phyloP scores from a whole-genome alignment of 92 coral and sea anemone genomes.

The Palythoa heliodiscus region DNA sequence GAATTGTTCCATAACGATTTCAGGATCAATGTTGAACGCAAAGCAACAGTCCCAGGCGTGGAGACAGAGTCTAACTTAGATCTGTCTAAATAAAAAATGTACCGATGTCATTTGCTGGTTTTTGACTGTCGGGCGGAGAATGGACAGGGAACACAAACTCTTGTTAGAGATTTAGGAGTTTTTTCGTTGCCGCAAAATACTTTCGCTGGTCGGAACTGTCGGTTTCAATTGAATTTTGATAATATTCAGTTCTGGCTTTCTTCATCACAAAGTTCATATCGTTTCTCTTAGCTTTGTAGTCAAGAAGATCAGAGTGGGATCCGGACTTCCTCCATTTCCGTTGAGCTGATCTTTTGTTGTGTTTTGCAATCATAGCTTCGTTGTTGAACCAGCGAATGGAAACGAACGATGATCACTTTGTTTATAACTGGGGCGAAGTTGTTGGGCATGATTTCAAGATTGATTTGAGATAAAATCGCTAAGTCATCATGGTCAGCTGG shows the following conservation, averaged over 20 bases:
- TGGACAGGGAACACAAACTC: conserved; percentile 27
- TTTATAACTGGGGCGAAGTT: conserved; percentile 33
- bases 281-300: conserved; percentile 36
- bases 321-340: conserved; percentile 38
- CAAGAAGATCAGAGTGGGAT: conserved; percentile 32
- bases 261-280: conserved; percentile 34
- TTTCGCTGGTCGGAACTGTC: conserved; percentile 34
- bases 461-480: neutral
- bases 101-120: conserved; percentile 25
- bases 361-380: conserved; percentile 27
- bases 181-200: conserved; percentile 13
- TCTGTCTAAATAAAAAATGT: neutral
- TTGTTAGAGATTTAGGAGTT: conserved; percentile 37
- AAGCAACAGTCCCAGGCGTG: too few relatives aligned
- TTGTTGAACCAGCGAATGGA: conserved; percentile 32
- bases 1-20: too few relatives aligned
- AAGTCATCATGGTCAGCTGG: conserved; percentile 9
- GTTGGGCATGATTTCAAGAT: conserved; percentile 7
- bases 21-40: too few relatives aligned
- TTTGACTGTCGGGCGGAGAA: conserved; percentile 16
- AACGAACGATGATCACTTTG: conserved; percentile 7
- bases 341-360: conserved; percentile 25
- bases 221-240: conserved; percentile 37
- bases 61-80: too few relatives aligned
- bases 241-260: conserved; percentile 28